Base-by-base conservation (phyloP, 2,797 vertebrate genomes). In the Leucoraja ocellata region DNA sequence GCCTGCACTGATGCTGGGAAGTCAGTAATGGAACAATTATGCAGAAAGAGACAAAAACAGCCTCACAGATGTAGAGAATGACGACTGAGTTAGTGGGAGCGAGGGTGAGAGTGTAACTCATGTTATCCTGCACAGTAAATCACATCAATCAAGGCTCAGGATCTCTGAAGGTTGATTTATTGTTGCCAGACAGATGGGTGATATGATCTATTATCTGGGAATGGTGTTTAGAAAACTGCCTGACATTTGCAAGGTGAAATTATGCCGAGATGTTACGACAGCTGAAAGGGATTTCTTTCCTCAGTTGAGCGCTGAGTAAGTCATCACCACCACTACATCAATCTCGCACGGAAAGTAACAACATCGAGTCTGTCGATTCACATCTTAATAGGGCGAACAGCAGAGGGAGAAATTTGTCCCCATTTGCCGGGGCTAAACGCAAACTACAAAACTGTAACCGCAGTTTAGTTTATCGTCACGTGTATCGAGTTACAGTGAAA, bases 191-290 rank as follows among this genome's bases (percentile, higher is more conserved):
- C 68, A 94, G 93, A 95, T 94, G 58, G 16, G 94, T 94, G 88
- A 94, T 94, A 94, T 93, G 94, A 94, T 94, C 94, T 0, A 65
- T 93, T 95, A 73, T 93, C 58, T 94, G 93, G 46, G 92, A 88
- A 93, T 65, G 32, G 93, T 93, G 25, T 84, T 93, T 93, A 93
- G 93, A 93, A 95, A 94, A 25, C 91, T 39, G 71, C 71, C 39
- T 76, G 90, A 74, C 25, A n/a, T 76, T 92, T 92, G 76, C 39
- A 92, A n/a, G 71, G 90, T 92, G 90, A 76, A 92, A 58, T 92
- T 54, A 74, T 54, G 4, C 39, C 28, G 90, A n/a, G 71, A 23
- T 92, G 71, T 58, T 73, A 25, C 58, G 90, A 92, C 71, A 92
- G 68, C 71, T 54, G 68, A 74, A 74, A 16, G 68, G 68, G 13